Conservation (phyloP, 2,797 vertebrate genomes). For the Sylvilagus floridanus region DNA sequence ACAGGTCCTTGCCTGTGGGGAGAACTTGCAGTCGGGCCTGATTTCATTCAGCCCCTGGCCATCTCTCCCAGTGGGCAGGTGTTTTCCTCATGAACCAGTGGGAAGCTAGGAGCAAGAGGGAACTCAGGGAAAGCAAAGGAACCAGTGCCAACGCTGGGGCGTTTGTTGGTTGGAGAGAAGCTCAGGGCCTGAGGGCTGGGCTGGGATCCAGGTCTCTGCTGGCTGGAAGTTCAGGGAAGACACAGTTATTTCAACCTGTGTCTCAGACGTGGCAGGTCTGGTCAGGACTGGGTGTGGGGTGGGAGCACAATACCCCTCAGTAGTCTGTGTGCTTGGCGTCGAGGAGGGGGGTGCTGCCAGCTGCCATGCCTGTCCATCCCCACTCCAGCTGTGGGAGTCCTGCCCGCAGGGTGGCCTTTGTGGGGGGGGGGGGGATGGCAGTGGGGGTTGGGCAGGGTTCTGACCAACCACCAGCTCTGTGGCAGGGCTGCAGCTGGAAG, state of each 20-base stretch:
- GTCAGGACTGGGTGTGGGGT: not conserved
- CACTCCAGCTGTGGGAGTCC: too few relatives aligned
- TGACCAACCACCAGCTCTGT: too few relatives aligned
- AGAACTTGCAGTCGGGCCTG: not conserved
- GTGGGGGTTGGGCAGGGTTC: too few relatives aligned
- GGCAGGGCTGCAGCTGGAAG: too few relatives aligned
- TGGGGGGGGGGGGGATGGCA: too few relatives aligned
- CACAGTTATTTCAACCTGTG: not conserved
- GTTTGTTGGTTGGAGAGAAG: not conserved
- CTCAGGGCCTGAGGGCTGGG: not conserved
- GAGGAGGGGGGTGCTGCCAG: not conserved
- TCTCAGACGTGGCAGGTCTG: not conserved
- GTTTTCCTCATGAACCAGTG: not conserved
- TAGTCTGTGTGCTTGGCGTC: not conserved
- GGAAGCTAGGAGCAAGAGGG: not conserved
- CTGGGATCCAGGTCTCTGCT: not conserved
- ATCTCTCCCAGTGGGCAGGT: not conserved
- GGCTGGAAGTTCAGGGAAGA: not conserved
- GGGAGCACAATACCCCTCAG: not conserved
- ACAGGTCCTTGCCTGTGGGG: not conserved
- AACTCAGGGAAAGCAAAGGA: not conserved
- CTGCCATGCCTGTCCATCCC: fast-evolving
- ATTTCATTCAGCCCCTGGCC: not conserved
- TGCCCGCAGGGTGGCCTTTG: too few relatives aligned
- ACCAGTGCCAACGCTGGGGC: too few relatives aligned